A percentile compares a stretch with the other conserved stretches of the same genome.
phyloP scores from a whole-genome alignment of 2,113 vertebrate genomes.

The Stictonetta naevosa region DNA sequence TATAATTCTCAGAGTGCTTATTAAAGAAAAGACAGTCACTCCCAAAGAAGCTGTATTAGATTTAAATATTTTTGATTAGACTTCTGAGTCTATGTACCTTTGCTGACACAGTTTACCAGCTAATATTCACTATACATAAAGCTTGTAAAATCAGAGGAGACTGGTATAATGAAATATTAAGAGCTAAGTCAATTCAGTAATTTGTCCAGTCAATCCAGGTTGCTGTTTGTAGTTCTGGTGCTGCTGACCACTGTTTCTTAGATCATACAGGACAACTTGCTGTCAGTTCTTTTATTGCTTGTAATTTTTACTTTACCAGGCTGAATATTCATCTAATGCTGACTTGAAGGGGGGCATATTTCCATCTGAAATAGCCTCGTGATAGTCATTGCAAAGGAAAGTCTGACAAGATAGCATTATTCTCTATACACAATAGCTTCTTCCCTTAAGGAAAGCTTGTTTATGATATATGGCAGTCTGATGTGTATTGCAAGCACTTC shows the following conservation, averaged over 20 bases:
- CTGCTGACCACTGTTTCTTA: background rate
- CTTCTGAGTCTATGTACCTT: background rate
- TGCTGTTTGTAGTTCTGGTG: background rate
- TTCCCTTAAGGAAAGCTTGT: background rate
- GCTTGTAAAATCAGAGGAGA: background rate
- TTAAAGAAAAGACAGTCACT: background rate
- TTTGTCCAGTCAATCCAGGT: background rate
- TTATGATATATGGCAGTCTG: background rate
- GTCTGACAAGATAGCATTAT: background rate
- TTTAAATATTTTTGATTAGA: background rate
- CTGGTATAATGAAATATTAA: background rate
- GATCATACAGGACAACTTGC: background rate
- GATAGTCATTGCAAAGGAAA: background rate
- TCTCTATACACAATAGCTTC: background rate
- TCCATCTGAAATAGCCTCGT: background rate
- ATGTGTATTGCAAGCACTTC: background rate
- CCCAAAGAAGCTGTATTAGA: background rate
- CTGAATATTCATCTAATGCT: background rate
- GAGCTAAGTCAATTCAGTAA: background rate
- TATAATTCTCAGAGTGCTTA: background rate
- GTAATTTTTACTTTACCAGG: background rate
- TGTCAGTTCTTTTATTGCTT: background rate
- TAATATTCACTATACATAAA: background rate
- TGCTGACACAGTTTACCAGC: background rate
- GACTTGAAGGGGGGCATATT: background rate